Evolutionary conservation across 2,888 invertebrate species (phyloP).

Genomic region (Amblyjoppa proteus): DNA sequence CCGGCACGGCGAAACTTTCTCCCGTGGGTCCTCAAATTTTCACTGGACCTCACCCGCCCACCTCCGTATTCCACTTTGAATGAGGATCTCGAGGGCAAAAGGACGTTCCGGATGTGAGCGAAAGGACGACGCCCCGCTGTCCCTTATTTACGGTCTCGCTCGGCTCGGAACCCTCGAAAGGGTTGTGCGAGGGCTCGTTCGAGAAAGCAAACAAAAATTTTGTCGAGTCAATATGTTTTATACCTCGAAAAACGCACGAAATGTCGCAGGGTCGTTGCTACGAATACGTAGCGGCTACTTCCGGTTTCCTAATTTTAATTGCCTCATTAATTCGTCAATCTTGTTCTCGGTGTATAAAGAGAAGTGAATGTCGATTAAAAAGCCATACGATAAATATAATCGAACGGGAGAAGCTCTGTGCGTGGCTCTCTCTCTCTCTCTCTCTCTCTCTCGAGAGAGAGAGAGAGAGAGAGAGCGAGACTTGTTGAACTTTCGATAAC

Average conservation of each 20-base stretch:
- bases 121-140: conserved; percentile 29
- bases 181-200: conserved; percentile 29
- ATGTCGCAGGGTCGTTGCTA: neutral
- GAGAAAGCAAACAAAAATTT: conserved; percentile 16
- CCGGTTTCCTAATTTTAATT: neutral
- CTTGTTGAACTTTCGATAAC: conserved; percentile 41
- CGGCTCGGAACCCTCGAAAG: conserved; percentile 45
- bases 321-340: neutral
- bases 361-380: neutral
- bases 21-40: conserved; percentile 54
- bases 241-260: conserved; percentile 4
- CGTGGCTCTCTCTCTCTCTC: neutral
- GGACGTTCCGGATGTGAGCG: conserved; percentile 36
- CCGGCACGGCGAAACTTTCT: conserved; percentile 68
- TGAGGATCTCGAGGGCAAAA: conserved; percentile 25
- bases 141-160: conserved; percentile 49
- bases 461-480: neutral
- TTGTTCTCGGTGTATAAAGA: neutral
- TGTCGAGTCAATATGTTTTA: conserved; percentile 27
- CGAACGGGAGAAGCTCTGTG: neutral
- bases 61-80: conserved; percentile 39
- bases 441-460: no score
- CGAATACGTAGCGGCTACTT: neutral
- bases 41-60: conserved; percentile 30
- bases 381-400: neutral